phyloP scores from a whole-genome alignment of 2,797 vertebrate genomes.

The Danio choprae region DNA sequence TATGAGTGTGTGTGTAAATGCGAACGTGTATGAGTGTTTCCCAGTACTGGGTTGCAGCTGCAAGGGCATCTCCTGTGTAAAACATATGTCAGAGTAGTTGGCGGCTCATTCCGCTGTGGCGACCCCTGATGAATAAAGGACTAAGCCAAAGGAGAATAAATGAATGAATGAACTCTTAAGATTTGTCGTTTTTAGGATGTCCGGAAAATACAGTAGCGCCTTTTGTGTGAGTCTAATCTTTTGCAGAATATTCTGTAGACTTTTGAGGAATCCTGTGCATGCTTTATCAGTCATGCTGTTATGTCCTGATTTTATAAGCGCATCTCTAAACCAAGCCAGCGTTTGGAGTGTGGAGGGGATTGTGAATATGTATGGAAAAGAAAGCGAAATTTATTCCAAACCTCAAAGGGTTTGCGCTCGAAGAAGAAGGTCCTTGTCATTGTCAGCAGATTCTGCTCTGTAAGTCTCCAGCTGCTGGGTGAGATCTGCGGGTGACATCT shows the following conservation, averaged over 20 bases:
- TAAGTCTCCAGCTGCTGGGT: constrained; percentile 6
- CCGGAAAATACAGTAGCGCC: neutral
- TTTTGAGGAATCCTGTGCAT: constrained; percentile 28
- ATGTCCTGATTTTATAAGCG: constrained; percentile 27
- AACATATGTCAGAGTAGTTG: no score
- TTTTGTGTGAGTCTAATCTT: neutral
- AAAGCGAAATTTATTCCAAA: constrained; percentile 33
- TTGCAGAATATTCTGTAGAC: constrained; percentile 18
- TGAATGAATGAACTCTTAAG: no score
- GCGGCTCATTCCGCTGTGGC: no score
- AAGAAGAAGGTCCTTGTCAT: constrained; percentile 36
- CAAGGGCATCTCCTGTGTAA: no score
- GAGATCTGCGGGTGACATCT: constrained; percentile 30
- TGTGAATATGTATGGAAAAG: constrained; percentile 23
- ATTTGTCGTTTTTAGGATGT: no score
- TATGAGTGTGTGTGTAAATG: no score
- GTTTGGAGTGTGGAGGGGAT: constrained; percentile 38
- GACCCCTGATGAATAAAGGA: no score
- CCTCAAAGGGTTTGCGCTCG: constrained; percentile 33
- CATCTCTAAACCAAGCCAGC: constrained; percentile 41
- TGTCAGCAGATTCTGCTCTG: constrained; percentile 32
- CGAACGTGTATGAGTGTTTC: no score
- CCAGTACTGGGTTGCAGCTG: no score
- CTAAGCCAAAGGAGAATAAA: no score
- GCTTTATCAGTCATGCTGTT: constrained; percentile 42